phyloP scores from a whole-genome alignment of 1,140 invertebrate species.

The Philotrypesis tridentata region DNA sequence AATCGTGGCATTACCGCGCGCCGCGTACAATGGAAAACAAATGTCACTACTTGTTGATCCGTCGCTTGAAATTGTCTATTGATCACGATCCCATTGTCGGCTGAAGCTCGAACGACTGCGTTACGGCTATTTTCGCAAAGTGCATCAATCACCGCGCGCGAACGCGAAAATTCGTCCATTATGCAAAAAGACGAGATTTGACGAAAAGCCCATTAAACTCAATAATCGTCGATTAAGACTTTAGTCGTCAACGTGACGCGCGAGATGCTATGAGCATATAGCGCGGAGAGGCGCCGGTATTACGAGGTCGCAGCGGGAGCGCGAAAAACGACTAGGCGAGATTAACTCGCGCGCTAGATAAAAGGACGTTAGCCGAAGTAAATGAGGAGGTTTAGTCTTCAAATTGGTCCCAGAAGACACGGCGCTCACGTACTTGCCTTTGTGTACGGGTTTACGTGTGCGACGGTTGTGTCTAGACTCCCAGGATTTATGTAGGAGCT shows the following conservation, averaged over 20 bases:
- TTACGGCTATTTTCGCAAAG: no score
- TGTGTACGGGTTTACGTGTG: background rate
- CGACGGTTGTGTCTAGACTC: background rate
- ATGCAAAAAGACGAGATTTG: background rate
- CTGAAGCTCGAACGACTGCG: no score
- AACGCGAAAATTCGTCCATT: background rate
- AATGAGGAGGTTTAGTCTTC: background rate
- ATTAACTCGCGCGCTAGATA: background rate
- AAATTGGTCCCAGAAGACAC: background rate
- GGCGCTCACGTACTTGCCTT: background rate
- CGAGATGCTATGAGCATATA: no score
- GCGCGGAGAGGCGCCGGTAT: no score
- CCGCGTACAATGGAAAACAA: no score
- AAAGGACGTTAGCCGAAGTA: background rate
- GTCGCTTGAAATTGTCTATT: no score
- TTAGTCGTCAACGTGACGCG: background rate
- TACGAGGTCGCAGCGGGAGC: background rate
- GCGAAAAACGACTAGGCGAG: constrained; percentile 12
- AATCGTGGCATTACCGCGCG: no score
- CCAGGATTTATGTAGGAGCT: background rate
- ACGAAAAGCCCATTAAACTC: background rate
- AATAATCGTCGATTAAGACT: constrained; percentile 17
- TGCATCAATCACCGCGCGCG: no score
- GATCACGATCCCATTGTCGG: no score
- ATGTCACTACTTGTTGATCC: no score